Percentiles rank a stretch among this genome's conserved stretches.
Evolutionary conservation across 2,797 vertebrate species (phyloP).

Genomic region (Leuciscus waleckii): DNA sequence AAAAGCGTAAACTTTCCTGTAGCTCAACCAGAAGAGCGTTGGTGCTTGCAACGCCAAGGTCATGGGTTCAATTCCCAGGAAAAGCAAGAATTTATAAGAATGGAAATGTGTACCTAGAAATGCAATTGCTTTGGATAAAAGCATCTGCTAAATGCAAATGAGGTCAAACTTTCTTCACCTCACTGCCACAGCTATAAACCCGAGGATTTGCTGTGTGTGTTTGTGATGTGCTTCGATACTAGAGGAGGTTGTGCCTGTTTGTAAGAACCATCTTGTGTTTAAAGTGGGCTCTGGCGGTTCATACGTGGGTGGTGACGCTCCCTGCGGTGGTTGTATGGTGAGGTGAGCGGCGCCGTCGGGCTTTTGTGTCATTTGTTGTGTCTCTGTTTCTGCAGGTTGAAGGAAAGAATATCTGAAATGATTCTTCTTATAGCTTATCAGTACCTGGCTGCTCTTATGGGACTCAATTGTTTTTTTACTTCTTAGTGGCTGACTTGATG

Average conservation of each 20-base stretch:
- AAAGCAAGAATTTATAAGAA: too few relatives aligned
- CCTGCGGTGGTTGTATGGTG: constrained; percentile 33
- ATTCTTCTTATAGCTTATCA: neutral
- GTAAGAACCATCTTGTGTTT: constrained; percentile 50
- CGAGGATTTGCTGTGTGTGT: constrained; percentile 28
- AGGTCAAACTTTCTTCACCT: constrained; percentile 46
- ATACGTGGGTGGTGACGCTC: constrained; percentile 47
- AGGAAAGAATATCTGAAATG: constrained; percentile 29
- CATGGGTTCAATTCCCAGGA: too few relatives aligned
- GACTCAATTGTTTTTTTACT: constrained; percentile 4
- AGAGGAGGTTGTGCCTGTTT: constrained; percentile 34
- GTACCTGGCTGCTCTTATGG: neutral
- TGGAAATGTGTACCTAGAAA: too few relatives aligned
- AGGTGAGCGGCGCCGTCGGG: constrained; percentile 46
- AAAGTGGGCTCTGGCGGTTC: constrained; percentile 50
- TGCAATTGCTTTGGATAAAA: too few relatives aligned
- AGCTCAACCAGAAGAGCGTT: too few relatives aligned
- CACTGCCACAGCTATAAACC: constrained; percentile 57
- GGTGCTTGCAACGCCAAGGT: too few relatives aligned
- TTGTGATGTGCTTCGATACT: constrained; percentile 29
- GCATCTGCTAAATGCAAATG: neutral
- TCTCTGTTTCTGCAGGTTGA: constrained; percentile 28
- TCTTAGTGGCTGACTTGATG: constrained; percentile 18
- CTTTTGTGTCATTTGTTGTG: constrained; percentile 44
- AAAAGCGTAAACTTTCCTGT: constrained; percentile 35